Base-by-base conservation (phyloP, 2,888 invertebrate genomes). In the Calephelis perditalis region DNA sequence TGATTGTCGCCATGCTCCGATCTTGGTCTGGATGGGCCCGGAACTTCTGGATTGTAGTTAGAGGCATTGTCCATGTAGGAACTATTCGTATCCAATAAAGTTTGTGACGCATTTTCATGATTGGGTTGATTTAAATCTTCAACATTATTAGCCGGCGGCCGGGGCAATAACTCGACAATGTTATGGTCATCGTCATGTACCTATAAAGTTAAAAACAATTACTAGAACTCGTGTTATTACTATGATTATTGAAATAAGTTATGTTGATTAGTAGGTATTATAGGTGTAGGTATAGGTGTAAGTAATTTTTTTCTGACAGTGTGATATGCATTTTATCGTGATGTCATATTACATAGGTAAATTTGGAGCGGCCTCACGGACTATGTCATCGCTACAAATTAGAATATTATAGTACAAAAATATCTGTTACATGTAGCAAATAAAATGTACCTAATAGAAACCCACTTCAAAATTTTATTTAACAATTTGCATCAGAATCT, bases 1-100 rank as follows among this genome's bases (percentile, higher is more conserved):
- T 46, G 46, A 46, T 46, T 46, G 46, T 46, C 46, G 46, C 46
- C 46, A 46, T 46, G 46, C 46, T 46, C 46, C 46, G 46, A 46
- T 46, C 46, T 46, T 46, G 46, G 46, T 46, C 46, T 46, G 46
- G 46, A 46, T 46, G 46, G 46, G 46, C 46, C 46, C 46, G 46
- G 46, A 46, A 46, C 46, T 46, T 46, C 46, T 46, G 46, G 46
- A 46, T 46, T 46, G 46, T 46, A 46, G 46, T 46, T 46, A 46
- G 46, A 46, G 46, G 46, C 46, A 46, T 46, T 46, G 46, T 46
- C 46, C 46, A 46, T 46, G 46, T 46, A 46, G 46, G 46, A 46
- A 46, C 46, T 46, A 46, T 46, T 46, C 46, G 46, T 46, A 11
- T 46, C 46, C 46, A 46, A 46, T 46, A 46, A 46, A 46, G 46